Percentiles rank a stretch among this genome's conserved stretches.
Conservation (phyloP, 2,113 vertebrate species). For the Ammodytes dubius region DNA sequence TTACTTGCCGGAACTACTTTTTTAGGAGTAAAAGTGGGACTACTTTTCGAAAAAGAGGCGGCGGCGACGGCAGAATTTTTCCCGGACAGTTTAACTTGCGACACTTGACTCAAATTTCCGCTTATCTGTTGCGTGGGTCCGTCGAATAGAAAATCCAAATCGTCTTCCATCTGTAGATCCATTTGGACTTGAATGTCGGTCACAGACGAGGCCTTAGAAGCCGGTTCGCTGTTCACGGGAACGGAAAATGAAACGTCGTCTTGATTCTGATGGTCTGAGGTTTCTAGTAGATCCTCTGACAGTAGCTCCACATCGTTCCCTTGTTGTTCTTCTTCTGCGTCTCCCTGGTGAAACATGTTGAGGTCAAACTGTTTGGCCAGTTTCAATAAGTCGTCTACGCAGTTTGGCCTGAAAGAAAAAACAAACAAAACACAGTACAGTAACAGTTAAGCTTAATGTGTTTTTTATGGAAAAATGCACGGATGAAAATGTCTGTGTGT, state of each 20-base stretch:
- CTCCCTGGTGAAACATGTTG: constrained; percentile 87
- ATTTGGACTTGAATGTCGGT: constrained; percentile 16
- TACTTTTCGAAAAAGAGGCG: too few species aligned
- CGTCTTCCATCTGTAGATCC: constrained; percentile 78
- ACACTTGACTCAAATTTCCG: constrained; percentile 83
- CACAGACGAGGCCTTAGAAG: fast-evolving
- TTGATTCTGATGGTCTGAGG: neutral
- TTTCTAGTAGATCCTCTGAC: constrained; percentile 33
- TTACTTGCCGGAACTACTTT: constrained; percentile 24
- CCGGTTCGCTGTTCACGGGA: neutral
- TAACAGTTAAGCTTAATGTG: too few species aligned
- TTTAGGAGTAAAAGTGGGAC: neutral
- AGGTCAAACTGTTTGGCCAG: constrained; percentile 93
- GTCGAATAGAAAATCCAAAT: constrained; percentile 90
- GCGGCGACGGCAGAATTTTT: neutral
- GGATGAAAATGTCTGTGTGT: too few species aligned
- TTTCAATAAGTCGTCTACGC: constrained; percentile 91
- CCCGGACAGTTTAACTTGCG: constrained; percentile 34
- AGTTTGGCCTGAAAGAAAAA: constrained; percentile 79
- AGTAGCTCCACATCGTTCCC: constrained; percentile 44
- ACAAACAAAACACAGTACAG: neutral
- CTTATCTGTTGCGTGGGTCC: constrained; percentile 88
- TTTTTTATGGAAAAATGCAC: too few species aligned
- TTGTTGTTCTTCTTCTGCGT: constrained; percentile 67
- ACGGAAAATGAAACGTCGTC: neutral